A percentile compares a stretch with the other conserved stretches of the same genome.
phyloP scores from a whole-genome alignment of 2,888 invertebrate genomes.

The Athalia rosae region DNA sequence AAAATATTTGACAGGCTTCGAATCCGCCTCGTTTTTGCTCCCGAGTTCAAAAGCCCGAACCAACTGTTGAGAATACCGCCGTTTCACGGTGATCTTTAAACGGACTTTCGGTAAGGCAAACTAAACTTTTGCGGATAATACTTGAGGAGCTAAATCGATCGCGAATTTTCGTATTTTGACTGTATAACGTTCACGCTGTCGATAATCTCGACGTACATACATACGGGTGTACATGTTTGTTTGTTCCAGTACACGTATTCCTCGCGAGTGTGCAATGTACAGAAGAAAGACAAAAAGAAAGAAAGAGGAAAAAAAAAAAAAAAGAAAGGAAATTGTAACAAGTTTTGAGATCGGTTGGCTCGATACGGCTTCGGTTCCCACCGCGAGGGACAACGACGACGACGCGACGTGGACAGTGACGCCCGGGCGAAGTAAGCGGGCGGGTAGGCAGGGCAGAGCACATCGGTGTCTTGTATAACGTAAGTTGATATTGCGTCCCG shows the following conservation, averaged over 20 bases:
- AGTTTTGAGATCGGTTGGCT: conserved; percentile 47
- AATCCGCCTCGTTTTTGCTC: neutral
- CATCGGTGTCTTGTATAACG: conserved; percentile 68
- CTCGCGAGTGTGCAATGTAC: too few relatives aligned
- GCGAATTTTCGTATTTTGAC: conserved; percentile 53
- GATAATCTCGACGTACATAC: neutral
- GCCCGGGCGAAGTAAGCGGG: too few relatives aligned
- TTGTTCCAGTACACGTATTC: too few relatives aligned
- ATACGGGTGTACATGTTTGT: too few relatives aligned
- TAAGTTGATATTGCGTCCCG: conserved; percentile 44
- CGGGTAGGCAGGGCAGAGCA: conserved; percentile 50
- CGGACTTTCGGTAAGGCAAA: conserved; percentile 8
- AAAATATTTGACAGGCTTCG: conserved; percentile 36
- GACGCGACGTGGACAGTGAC: too few relatives aligned
- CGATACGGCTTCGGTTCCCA: conserved; percentile 72
- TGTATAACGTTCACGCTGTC: conserved; percentile 68
- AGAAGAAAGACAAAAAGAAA: neutral
- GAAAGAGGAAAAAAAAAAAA: too few relatives aligned
- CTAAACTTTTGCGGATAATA: too few relatives aligned
- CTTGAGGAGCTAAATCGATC: too few relatives aligned
- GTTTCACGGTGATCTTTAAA: conserved; percentile 10
- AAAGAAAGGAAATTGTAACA: conserved; percentile 31
- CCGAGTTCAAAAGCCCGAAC: neutral
- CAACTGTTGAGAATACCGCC: neutral
- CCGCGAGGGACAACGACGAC: conserved; percentile 68